phyloP scores from a whole-genome alignment of 2,888 invertebrate species.

The Andrena trimmerana region DNA sequence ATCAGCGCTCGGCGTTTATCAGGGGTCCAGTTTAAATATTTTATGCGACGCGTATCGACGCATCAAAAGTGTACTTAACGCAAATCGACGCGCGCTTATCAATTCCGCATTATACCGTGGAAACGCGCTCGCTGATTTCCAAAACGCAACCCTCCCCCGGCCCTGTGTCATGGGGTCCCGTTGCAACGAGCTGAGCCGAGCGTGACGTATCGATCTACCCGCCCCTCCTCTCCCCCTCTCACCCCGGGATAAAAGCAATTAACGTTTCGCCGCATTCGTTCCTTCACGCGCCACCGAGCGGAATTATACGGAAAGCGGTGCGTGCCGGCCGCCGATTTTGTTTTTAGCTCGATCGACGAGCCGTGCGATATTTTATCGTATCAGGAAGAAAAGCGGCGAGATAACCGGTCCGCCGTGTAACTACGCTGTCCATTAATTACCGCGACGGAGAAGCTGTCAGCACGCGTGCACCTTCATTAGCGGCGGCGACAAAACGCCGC shows the following conservation, averaged over 20 bases:
- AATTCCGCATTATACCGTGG: constrained; percentile 50
- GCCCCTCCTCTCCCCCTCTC: too few relatives aligned
- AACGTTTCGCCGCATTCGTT: constrained; percentile 59
- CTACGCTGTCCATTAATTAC: constrained; percentile 63
- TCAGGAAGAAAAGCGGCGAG: constrained; percentile 55
- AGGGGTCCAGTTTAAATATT: constrained; percentile 56
- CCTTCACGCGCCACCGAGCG: constrained; percentile 46
- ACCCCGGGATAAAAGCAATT: constrained; percentile 55
- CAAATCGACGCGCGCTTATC: constrained; percentile 56
- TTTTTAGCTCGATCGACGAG: constrained; percentile 25
- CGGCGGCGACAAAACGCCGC: constrained; percentile 53
- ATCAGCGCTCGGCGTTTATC: constrained; percentile 62
- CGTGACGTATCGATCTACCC: constrained; percentile 52
- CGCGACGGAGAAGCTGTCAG: constrained; percentile 43
- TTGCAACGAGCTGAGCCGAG: neutral
- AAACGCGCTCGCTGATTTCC: constrained; percentile 35
- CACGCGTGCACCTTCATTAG: constrained; percentile 60
- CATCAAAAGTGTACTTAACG: constrained; percentile 61
- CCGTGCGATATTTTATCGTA: constrained; percentile 46
- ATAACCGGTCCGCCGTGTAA: constrained; percentile 62
- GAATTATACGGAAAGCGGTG: constrained; percentile 44
- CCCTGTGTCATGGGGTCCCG: neutral
- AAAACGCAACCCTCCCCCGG: neutral
- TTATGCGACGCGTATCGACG: constrained; percentile 50
- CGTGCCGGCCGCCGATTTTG: constrained; percentile 26